A percentile compares a stretch with the other conserved stretches of the same genome.
Conservation (phyloP, 1,140 invertebrate genomes). For the Aphidius ervi region DNA sequence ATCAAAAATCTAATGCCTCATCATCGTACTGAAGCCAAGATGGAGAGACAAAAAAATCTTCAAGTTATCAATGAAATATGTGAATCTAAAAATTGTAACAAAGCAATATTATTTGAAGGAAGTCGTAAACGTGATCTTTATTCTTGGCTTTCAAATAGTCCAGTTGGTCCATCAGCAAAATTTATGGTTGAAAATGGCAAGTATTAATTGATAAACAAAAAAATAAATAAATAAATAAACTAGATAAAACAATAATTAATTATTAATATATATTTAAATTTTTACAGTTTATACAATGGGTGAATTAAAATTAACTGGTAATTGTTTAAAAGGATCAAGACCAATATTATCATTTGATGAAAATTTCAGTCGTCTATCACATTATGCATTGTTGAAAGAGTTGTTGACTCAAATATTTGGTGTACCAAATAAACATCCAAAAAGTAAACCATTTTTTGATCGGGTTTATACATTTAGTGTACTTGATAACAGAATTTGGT, state of each 20-base stretch:
- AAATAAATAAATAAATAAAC: slow-evolving; percentile 4
- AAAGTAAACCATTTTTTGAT: slow-evolving; percentile 99
- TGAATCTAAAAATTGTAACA: slow-evolving; percentile 96
- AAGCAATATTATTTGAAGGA: slow-evolving; percentile 90
- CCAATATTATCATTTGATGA: slow-evolving; percentile 95
- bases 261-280: too few species aligned
- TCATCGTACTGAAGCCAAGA: slow-evolving; percentile 85
- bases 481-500: slow-evolving; percentile 95
- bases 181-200: slow-evolving; percentile 89
- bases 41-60: slow-evolving; percentile 73
- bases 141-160: slow-evolving; percentile 86
- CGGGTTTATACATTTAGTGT: slow-evolving; percentile 93
- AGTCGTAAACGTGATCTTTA: slow-evolving; percentile 90
- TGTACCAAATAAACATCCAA: slow-evolving; percentile 94
- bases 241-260: too few species aligned
- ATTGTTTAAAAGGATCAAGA: slow-evolving; percentile 91
- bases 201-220: neutral
- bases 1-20: slow-evolving; percentile 91
- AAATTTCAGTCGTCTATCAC: slow-evolving; percentile 71
- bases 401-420: slow-evolving; percentile 88
- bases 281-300: slow-evolving; percentile 92
- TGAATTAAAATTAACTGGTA: slow-evolving; percentile 95
- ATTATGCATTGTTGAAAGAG: slow-evolving; percentile 85
- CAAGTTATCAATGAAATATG: slow-evolving; percentile 81
- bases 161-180: slow-evolving; percentile 88